Percentiles rank a stretch among this genome's conserved stretches.
These are phyloP conservation scores for Leucoma salicis DNA, from an alignment of 2,888 invertebrate genomes.

Conservation along the genomic window DNA sequence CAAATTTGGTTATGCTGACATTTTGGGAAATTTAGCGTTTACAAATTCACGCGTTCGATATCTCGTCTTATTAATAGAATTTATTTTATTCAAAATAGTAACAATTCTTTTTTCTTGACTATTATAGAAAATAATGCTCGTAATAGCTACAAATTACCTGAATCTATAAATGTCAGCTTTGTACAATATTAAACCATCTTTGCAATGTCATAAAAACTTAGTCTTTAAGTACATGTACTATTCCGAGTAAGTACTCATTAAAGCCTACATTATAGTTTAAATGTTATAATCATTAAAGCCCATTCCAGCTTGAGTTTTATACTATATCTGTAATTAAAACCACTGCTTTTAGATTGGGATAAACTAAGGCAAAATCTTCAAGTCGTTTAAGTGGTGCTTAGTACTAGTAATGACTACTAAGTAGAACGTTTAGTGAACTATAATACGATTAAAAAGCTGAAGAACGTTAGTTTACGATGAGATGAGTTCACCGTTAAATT, in stretches of 20 bases:
- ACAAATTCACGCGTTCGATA: too few relatives aligned
- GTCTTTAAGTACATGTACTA: not conserved
- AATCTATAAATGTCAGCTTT: not conserved
- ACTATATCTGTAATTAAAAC: conserved; percentile 16
- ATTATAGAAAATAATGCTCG: too few relatives aligned
- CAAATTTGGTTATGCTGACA: too few relatives aligned
- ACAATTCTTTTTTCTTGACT: too few relatives aligned
- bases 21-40: too few relatives aligned
- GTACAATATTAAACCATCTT: not conserved
- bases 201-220: too few relatives aligned
- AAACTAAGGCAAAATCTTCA: conserved; percentile 27
- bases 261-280: conserved; percentile 5
- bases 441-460: conserved; percentile 34
- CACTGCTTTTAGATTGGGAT: conserved; percentile 20
- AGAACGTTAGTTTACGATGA: conserved; percentile 26
- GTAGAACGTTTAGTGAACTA: conserved; percentile 14
- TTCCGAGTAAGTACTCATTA: not conserved
- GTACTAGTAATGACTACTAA: conserved; percentile 7
- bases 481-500: conserved; percentile 72
- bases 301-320: too few relatives aligned
- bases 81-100: too few relatives aligned
- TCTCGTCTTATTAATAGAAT: too few relatives aligned
- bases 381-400: conserved; percentile 25
- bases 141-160: not conserved
- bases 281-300: not conserved